Percentiles rank a stretch among this genome's conserved stretches.
Conservation (phyloP, 2,113 vertebrate genomes). For the Coptodon rendalli region DNA sequence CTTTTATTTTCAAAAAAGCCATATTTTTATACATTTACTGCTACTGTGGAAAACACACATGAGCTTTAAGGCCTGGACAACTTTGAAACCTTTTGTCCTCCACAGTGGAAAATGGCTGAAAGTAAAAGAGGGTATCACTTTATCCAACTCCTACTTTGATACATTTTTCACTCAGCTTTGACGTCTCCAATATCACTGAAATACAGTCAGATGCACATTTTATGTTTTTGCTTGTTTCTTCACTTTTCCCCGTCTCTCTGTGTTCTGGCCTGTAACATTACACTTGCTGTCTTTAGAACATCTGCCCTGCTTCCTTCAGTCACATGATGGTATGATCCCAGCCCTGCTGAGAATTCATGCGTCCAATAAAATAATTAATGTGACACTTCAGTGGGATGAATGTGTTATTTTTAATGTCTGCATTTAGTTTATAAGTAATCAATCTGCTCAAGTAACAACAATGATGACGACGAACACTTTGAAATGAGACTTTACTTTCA, state of each 20-base stretch:
- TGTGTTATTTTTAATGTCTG: background rate
- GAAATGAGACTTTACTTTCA: background rate
- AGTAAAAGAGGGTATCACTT: background rate
- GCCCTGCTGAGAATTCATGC: background rate
- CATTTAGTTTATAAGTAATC: background rate
- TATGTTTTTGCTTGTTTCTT: background rate
- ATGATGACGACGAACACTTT: background rate
- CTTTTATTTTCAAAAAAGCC: background rate
- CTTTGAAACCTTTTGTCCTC: background rate
- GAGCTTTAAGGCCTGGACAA: background rate
- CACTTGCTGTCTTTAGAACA: fast-evolving
- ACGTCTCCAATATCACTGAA: background rate
- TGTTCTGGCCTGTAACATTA: background rate
- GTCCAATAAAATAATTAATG: fast-evolving
- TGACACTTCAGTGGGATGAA: background rate
- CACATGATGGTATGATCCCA: background rate
- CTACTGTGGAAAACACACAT: background rate
- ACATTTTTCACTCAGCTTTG: background rate
- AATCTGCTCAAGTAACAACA: background rate
- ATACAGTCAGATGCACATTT: background rate
- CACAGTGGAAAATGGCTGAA: background rate
- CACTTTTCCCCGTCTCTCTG: background rate
- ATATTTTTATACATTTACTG: background rate
- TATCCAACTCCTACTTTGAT: background rate
- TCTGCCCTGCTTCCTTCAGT: background rate